A percentile compares a stretch with the other conserved stretches of the same genome.
phyloP scores from a whole-genome alignment of 2,797 vertebrate species.

The Urosaurus nigricauda region DNA sequence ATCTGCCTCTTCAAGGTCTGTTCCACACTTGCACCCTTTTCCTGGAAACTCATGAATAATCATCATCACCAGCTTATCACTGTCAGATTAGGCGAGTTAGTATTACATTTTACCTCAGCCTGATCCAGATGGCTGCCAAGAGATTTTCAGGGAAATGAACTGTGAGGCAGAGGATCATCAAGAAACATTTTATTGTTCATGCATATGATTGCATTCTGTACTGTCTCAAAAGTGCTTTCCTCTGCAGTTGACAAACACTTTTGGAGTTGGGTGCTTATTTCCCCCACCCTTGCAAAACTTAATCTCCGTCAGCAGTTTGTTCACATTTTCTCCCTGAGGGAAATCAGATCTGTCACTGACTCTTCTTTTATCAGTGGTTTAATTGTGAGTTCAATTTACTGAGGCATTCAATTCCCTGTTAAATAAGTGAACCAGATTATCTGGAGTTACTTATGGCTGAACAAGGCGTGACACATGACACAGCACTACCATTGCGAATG shows the following conservation, averaged over 20 bases:
- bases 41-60: slow-evolving; percentile 68
- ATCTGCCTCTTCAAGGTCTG: slow-evolving; percentile 70
- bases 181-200: slow-evolving; percentile 59
- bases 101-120: slow-evolving; percentile 68
- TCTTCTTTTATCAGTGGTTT: slow-evolving; percentile 44
- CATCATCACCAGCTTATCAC: slow-evolving; percentile 68
- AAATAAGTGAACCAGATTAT: slow-evolving; percentile 39
- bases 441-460: slow-evolving; percentile 20
- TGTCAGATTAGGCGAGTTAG: slow-evolving; percentile 68
- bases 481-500: neutral
- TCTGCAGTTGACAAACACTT: slow-evolving; percentile 53
- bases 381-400: slow-evolving; percentile 48
- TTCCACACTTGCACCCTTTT: slow-evolving; percentile 43
- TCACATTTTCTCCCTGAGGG: slow-evolving; percentile 20
- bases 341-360: slow-evolving; percentile 18
- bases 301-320: slow-evolving; percentile 57
- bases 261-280: neutral
- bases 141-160: slow-evolving; percentile 69
- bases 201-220: slow-evolving; percentile 22
- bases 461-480: neutral
- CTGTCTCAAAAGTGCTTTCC: slow-evolving; percentile 48
- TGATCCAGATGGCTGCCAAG: slow-evolving; percentile 70
- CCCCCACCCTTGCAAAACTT: neutral
- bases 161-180: slow-evolving; percentile 65
- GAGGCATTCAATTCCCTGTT: slow-evolving; percentile 42